Percentiles rank a stretch among this genome's conserved stretches.
phyloP scores from a whole-genome alignment of 2,113 vertebrate genomes.

The Serinus canaria region DNA sequence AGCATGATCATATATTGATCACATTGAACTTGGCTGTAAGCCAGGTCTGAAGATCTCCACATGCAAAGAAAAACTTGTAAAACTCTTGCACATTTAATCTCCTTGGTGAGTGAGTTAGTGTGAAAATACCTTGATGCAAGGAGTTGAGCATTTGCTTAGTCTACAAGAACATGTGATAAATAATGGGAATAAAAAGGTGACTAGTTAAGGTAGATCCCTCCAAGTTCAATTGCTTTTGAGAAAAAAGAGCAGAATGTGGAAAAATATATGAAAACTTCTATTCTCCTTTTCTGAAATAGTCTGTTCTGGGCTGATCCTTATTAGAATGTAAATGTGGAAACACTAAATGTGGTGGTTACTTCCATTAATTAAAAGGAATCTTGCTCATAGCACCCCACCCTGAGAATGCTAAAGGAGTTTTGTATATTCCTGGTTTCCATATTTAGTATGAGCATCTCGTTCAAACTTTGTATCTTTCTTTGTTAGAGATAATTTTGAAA shows the following conservation, averaged over 20 bases:
- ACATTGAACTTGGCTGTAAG: background rate
- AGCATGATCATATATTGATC: background rate
- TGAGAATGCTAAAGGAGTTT: background rate
- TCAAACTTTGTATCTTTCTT: background rate
- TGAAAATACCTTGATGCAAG: background rate
- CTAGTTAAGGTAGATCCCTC: background rate
- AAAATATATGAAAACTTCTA: background rate
- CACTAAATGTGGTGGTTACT: background rate
- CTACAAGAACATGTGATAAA: fast-evolving
- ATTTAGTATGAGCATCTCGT: background rate
- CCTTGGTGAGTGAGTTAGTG: background rate
- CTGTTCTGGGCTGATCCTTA: background rate
- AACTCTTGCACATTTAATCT: background rate
- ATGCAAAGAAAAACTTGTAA: background rate
- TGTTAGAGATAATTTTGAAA: background rate
- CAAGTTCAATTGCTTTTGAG: background rate
- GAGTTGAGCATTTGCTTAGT: background rate
- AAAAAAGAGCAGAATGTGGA: background rate
- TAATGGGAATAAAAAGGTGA: background rate
- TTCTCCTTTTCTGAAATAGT: background rate
- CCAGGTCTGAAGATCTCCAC: background rate
- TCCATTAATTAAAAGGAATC: background rate
- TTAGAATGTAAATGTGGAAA: background rate
- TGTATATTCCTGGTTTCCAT: background rate
- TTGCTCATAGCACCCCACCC: background rate